These are phyloP conservation scores for Anoplopoma fimbria DNA, from an alignment of 2,113 vertebrate species.

Conservation along the genomic window DNA sequence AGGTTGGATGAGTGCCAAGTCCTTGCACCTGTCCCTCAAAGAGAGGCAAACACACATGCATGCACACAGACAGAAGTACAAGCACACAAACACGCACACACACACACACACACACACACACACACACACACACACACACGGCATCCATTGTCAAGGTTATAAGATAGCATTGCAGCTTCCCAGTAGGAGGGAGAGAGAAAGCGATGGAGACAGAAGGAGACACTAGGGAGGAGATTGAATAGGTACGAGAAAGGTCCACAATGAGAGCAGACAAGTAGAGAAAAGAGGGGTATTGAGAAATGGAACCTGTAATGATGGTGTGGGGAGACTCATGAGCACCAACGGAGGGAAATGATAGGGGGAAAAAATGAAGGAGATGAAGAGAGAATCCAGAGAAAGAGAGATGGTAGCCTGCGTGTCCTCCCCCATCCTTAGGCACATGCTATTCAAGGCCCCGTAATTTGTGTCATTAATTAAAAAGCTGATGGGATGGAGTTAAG, in stretches of 20 bases:
- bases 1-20: conserved; percentile 65
- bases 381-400: conserved; percentile 61
- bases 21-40: conserved; percentile 79
- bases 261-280: conserved; percentile 64
- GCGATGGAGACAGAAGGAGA: conserved; percentile 52
- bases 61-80: conserved; percentile 10
- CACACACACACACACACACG: background rate
- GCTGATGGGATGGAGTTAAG: conserved; percentile 74
- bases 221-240: conserved; percentile 59
- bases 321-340: conserved; percentile 50
- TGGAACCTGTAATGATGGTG: conserved; percentile 73
- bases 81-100: background rate
- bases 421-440: conserved; percentile 79
- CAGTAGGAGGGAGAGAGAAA: conserved; percentile 44
- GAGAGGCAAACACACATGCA: conserved; percentile 39
- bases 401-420: conserved; percentile 58
- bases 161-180: conserved; percentile 55
- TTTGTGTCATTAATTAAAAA: conserved; percentile 84
- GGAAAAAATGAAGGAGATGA: conserved; percentile 30
- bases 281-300: conserved; percentile 69
- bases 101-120: conserved; percentile 18
- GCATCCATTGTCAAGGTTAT: conserved; percentile 79
- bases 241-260: conserved; percentile 55
- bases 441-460: conserved; percentile 81
- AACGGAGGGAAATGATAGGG: conserved; percentile 51